A percentile compares a stretch with the other conserved stretches of the same genome.
phyloP scores from a whole-genome alignment of 2,113 vertebrate genomes.

The Zeus faber region DNA sequence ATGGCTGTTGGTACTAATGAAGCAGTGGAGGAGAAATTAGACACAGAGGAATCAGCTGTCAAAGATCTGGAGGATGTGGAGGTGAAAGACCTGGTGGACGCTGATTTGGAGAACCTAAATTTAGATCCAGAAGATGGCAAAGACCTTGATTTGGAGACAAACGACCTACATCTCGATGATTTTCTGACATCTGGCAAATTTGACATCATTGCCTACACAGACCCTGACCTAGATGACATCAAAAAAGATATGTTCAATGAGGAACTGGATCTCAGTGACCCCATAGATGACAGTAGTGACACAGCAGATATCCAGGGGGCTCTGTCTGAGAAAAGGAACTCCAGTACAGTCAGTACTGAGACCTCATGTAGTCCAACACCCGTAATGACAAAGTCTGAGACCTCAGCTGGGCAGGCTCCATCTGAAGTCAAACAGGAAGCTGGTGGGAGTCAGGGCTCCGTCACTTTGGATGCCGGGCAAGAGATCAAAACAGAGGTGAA shows the following conservation, averaged over 20 bases:
- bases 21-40: conserved; percentile 84
- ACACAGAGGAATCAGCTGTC: conserved; percentile 87
- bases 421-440: conserved; percentile 71
- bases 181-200: conserved; percentile 92
- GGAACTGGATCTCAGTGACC: conserved; percentile 89
- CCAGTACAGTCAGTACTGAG: conserved; percentile 47
- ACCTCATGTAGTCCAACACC: conserved; percentile 65
- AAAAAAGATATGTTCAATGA: conserved; percentile 96
- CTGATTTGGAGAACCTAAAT: conserved; percentile 92
- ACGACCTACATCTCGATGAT: conserved; percentile 92
- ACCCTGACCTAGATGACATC: conserved; percentile 91
- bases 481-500: conserved; percentile 72
- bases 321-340: conserved; percentile 56
- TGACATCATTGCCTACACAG: conserved; percentile 96
- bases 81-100: conserved; percentile 92
- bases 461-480: conserved; percentile 52
- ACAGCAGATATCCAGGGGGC: conserved; percentile 53
- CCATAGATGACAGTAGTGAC: conserved; percentile 84
- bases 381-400: conserved; percentile 71
- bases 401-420: conserved; percentile 58
- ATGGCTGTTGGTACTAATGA: conserved; percentile 59
- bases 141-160: conserved; percentile 93
- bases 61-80: conserved; percentile 92
- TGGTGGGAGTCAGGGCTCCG: conserved; percentile 48
- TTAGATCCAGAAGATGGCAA: conserved; percentile 92